Evolutionary conservation across 2,888 invertebrate species (phyloP).

Genomic region (Apamea crenata): DNA sequence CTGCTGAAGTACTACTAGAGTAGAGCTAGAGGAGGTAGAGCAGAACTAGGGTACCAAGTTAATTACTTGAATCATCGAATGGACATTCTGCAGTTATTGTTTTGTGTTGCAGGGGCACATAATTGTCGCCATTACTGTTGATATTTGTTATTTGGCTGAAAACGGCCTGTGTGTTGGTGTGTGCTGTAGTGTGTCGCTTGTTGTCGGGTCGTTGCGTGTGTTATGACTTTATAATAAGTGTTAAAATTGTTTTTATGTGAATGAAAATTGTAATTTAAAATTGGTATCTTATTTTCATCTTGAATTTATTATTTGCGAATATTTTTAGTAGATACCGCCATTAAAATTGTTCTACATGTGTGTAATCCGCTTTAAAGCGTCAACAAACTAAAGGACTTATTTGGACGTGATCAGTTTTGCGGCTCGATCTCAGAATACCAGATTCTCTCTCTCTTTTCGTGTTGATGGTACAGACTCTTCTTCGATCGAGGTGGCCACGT

Average conservation of each 20-base stretch:
- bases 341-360: background rate
- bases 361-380: background rate
- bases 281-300: background rate
- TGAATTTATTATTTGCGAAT: background rate
- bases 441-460: too few relatives aligned
- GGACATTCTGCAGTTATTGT: background rate
- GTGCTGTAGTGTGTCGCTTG: background rate
- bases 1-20: background rate
- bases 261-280: background rate
- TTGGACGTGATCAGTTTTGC: background rate
- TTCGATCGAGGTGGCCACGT: too few relatives aligned
- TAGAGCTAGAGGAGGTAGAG: background rate
- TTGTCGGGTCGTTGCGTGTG: background rate
- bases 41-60: background rate
- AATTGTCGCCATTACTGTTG: conserved; percentile 41
- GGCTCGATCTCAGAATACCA: too few relatives aligned
- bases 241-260: conserved; percentile 15
- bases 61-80: background rate
- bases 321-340: background rate
- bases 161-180: background rate
- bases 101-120: conserved; percentile 7
- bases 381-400: background rate
- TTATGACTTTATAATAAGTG: background rate
- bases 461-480: too few relatives aligned
- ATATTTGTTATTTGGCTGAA: conserved; percentile 35